These are phyloP conservation scores for Podocnemis expansa DNA, from an alignment of 2,113 vertebrate species.

Conservation along the genomic window DNA sequence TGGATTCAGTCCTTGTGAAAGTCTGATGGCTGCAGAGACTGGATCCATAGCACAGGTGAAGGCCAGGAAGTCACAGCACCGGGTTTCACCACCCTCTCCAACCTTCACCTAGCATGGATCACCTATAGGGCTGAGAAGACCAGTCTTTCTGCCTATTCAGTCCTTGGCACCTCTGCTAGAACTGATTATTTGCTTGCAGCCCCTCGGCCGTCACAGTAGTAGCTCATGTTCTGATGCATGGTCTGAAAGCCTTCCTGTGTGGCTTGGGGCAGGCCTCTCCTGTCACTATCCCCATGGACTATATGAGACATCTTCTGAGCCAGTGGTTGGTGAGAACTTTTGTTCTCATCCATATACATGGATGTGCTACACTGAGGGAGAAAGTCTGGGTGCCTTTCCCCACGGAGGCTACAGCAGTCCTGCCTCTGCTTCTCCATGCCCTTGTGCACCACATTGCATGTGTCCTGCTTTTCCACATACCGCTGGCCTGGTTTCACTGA, in stretches of 20 bases:
- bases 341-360: too few species aligned
- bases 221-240: neutral
- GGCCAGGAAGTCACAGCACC: accelerated
- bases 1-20: neutral
- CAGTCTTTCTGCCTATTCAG: neutral
- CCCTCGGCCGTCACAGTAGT: neutral
- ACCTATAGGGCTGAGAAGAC: neutral
- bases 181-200: neutral
- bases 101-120: accelerated
- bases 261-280: neutral
- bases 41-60: accelerated
- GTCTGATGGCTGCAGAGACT: too few species aligned
- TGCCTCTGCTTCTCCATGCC: neutral
- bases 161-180: neutral
- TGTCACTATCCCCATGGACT: neutral
- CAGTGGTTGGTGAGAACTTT: neutral
- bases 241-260: neutral
- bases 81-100: neutral
- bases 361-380: neutral
- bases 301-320: too few species aligned
- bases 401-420: accelerated
- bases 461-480: neutral
- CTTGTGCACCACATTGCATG: neutral
- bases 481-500: neutral
- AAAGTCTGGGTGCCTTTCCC: neutral